A percentile compares a stretch with the other conserved stretches of the same genome.
Evolutionary conservation across 2,113 vertebrate species (phyloP).

Genomic region (Aptenodytes patagonicus): DNA sequence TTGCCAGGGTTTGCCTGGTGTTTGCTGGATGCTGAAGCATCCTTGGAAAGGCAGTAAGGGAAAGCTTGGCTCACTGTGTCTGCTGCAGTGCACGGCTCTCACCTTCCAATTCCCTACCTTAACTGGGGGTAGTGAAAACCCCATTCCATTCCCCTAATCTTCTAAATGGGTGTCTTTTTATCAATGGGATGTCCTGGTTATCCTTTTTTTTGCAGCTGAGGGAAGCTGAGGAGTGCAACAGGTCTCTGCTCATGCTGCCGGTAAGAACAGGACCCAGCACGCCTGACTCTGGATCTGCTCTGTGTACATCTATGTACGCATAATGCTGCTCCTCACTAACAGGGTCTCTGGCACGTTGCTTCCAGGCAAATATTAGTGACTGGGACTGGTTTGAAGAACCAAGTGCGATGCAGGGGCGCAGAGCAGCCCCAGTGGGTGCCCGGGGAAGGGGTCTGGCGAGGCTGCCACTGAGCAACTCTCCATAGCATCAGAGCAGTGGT

Average conservation of each 20-base stretch:
- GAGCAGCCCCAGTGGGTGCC: not conserved
- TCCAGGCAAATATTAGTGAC: not conserved
- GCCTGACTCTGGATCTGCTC: not conserved
- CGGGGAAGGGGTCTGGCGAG: not conserved
- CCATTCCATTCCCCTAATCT: not conserved
- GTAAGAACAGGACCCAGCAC: not conserved
- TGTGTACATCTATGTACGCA: fast-evolving
- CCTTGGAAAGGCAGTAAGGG: not conserved
- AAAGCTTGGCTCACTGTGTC: not conserved
- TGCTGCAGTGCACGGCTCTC: not conserved
- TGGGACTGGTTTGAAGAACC: not conserved
- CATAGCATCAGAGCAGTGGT: not conserved
- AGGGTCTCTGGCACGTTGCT: not conserved
- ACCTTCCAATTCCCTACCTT: not conserved
- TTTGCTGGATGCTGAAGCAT: not conserved
- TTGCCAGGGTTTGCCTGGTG: not conserved
- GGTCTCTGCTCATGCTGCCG: not conserved
- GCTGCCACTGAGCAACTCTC: not conserved
- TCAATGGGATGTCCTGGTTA: not conserved
- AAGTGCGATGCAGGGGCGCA: not conserved
- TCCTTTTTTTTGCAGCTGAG: not conserved
- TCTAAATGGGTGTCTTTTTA: not conserved
- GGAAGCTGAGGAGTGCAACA: not conserved
- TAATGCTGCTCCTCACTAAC: not conserved
- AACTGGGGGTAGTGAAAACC: not conserved